These are phyloP conservation scores for Gila robusta DNA, from an alignment of 2,797 vertebrate species.

Conservation along the genomic window DNA sequence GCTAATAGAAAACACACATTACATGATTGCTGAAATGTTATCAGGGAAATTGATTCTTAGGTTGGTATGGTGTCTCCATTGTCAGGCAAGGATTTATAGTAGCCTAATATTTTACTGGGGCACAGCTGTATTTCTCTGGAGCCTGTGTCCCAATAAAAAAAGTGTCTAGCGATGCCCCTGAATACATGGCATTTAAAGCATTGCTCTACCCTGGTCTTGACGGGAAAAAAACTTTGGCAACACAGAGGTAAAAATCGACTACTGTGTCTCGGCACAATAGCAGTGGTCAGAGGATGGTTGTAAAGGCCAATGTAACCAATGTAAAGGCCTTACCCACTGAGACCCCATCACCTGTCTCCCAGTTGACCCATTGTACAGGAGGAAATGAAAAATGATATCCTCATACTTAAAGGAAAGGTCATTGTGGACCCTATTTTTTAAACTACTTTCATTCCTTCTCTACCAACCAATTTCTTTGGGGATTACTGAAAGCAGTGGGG, in stretches of 20 bases:
- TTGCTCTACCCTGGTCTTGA: neutral
- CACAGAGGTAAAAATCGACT: neutral
- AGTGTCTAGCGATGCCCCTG: neutral
- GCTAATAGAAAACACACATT: neutral
- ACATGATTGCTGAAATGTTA: neutral
- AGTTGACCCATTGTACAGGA: conserved; percentile 18
- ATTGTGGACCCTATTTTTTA: neutral
- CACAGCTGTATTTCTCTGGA: neutral
- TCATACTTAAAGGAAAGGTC: conserved; percentile 30
- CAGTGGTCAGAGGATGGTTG: neutral
- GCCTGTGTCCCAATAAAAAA: neutral
- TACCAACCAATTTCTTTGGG: conserved; percentile 40
- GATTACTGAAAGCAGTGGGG: conserved; percentile 24
- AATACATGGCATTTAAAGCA: conserved; percentile 13
- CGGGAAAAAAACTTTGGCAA: neutral
- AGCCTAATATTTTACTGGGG: neutral
- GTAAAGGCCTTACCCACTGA: conserved; percentile 25
- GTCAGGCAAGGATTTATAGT: neutral
- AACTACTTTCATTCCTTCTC: conserved; percentile 1
- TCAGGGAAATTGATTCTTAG: neutral
- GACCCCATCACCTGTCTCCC: conserved; percentile 10
- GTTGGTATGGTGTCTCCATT: neutral
- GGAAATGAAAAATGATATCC: conserved; percentile 47
- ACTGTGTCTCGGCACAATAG: neutral
- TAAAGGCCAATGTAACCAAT: conserved; percentile 4